phyloP scores from a whole-genome alignment of 2,888 invertebrate species.

The Pardosa pseudoannulata region DNA sequence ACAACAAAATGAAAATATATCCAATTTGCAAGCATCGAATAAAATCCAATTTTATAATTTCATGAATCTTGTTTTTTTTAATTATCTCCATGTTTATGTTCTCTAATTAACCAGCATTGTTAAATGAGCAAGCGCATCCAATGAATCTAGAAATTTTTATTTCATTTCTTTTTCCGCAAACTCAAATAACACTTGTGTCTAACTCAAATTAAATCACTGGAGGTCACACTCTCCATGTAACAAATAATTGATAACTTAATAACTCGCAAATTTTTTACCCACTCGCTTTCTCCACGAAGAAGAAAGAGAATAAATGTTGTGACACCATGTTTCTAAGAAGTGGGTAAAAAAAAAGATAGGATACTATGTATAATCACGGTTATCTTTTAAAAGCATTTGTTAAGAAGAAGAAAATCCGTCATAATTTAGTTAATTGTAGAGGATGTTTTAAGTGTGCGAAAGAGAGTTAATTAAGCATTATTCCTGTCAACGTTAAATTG shows the following conservation, averaged over 20 bases:
- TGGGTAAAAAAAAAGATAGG: neutral
- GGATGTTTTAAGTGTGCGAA: constrained; percentile 37
- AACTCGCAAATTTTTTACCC: constrained; percentile 9
- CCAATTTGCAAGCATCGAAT: too few species aligned
- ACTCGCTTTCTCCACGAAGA: neutral
- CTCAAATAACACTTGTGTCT: neutral
- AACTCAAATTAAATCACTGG: constrained; percentile 29
- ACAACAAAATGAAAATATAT: too few species aligned
- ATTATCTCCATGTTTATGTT: neutral
- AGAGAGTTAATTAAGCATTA: constrained; percentile 59
- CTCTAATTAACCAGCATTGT: neutral
- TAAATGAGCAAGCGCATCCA: neutral
- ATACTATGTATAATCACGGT: constrained; percentile 19
- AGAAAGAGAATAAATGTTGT: constrained; percentile 32
- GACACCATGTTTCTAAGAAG: constrained; percentile 18
- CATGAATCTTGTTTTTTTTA: too few species aligned
- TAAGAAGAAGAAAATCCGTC: constrained; percentile 36
- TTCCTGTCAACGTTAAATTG: constrained; percentile 53
- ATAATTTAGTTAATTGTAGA: constrained; percentile 58
- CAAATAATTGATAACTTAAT: constrained; percentile 59
- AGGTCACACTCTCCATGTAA: constrained; percentile 27
- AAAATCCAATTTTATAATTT: too few species aligned
- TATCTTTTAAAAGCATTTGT: constrained; percentile 41
- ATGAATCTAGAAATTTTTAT: neutral
- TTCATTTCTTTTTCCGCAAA: constrained; percentile 3